A percentile compares a stretch with the other conserved stretches of the same genome.
Conservation (phyloP, 2,797 vertebrate genomes). For the Ctenochaetus hawaiiensis region DNA sequence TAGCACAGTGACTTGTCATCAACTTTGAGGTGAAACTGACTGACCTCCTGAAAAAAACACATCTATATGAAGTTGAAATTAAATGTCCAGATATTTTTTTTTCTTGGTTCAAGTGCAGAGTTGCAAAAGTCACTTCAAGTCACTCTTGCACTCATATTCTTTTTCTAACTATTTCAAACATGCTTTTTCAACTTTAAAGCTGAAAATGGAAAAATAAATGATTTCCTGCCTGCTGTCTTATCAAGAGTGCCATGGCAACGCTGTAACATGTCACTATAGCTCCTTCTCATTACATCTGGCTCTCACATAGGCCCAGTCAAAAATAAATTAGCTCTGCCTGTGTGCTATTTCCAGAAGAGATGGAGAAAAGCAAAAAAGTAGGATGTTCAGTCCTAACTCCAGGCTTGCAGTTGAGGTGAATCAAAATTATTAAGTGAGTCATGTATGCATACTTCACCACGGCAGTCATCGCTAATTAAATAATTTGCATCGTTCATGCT, state of each 20-base stretch:
- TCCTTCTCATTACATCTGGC: slow-evolving; percentile 53
- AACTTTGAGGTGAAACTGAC: slow-evolving; percentile 22
- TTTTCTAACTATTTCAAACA: slow-evolving; percentile 45
- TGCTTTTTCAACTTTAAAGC: slow-evolving; percentile 32
- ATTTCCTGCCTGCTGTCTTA: slow-evolving; percentile 38
- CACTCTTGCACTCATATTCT: slow-evolving; percentile 8
- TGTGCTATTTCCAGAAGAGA: slow-evolving; percentile 56
- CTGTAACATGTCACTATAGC: slow-evolving; percentile 53
- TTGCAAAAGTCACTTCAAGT: slow-evolving; percentile 38
- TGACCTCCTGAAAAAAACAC: slow-evolving; percentile 31
- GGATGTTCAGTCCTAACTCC: slow-evolving; percentile 34
- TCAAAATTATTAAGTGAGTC: slow-evolving; percentile 66
- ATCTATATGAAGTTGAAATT: slow-evolving; percentile 33
- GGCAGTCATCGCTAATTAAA: slow-evolving; percentile 68
- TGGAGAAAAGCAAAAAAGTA: slow-evolving; percentile 31
- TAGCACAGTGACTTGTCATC: slow-evolving; percentile 16
- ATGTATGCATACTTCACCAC: slow-evolving; percentile 53
- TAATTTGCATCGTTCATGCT: slow-evolving; percentile 68
- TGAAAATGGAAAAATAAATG: slow-evolving; percentile 51
- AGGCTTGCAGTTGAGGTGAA: slow-evolving; percentile 53
- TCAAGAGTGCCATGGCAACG: slow-evolving; percentile 40
- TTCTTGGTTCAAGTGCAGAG: slow-evolving; percentile 8
- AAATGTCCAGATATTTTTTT: slow-evolving; percentile 23
- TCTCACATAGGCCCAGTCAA: slow-evolving; percentile 42
- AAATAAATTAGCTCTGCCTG: slow-evolving; percentile 58